Conservation (phyloP, 2,797 vertebrate species). For the Iguana delicatissima region DNA sequence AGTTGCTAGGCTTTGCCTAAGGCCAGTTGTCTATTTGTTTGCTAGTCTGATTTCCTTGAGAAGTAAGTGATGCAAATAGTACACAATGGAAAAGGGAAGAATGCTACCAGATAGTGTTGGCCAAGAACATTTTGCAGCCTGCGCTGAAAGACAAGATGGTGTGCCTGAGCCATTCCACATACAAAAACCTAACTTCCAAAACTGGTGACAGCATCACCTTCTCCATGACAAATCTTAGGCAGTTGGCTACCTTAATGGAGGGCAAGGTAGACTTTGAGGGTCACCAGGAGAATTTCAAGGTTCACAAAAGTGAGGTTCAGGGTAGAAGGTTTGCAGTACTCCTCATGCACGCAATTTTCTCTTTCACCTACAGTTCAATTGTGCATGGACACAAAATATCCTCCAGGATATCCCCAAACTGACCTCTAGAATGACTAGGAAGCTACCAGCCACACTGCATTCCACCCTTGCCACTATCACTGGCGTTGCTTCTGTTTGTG, state of each 20-base stretch:
- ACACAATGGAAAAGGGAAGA: not conserved
- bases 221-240: not conserved
- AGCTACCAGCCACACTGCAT: too few species aligned
- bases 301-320: too few species aligned
- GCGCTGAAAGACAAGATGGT: not conserved
- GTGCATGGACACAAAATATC: too few species aligned
- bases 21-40: not conserved
- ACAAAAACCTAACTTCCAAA: not conserved
- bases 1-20: not conserved
- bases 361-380: too few species aligned
- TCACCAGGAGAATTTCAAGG: not conserved
- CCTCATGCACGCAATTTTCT: too few species aligned
- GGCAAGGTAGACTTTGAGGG: not conserved
- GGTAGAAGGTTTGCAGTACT: too few species aligned
- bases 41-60: not conserved
- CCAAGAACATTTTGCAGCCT: not conserved
- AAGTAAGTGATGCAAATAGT: not conserved
- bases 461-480: too few species aligned
- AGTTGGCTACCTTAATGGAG: not conserved
- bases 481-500: too few species aligned
- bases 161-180: not conserved
- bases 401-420: too few species aligned
- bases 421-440: too few species aligned
- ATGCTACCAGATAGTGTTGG: not conserved
- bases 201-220: not conserved